phyloP scores from a whole-genome alignment of 2,888 invertebrate genomes.

The Brenthis daphne region DNA sequence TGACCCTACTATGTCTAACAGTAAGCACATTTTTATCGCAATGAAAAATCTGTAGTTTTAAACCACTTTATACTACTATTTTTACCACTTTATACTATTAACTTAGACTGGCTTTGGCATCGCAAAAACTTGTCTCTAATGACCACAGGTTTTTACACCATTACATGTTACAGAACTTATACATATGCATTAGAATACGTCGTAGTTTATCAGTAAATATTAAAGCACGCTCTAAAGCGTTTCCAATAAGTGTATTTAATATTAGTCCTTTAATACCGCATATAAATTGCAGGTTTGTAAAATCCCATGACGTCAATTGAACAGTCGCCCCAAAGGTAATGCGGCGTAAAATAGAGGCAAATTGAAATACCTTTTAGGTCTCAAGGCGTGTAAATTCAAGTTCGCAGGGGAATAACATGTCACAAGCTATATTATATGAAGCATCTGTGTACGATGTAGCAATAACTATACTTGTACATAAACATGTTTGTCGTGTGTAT shows the following conservation, averaged over 20 bases:
- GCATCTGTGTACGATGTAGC: background rate
- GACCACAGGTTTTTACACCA: background rate
- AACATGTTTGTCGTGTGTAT: too few species aligned
- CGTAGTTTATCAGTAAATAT: constrained; percentile 8
- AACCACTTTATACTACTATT: too few species aligned
- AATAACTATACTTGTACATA: background rate
- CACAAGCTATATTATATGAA: background rate
- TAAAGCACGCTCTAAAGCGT: constrained; percentile 3
- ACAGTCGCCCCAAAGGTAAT: constrained; percentile 25
- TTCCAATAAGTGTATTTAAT: constrained; percentile 15
- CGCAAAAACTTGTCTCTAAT: too few species aligned
- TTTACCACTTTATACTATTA: too few species aligned
- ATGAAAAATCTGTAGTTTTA: too few species aligned
- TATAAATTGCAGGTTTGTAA: constrained; percentile 34
- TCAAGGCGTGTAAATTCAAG: constrained; percentile 17
- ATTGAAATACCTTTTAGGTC: constrained; percentile 16
- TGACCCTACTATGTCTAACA: too few species aligned
- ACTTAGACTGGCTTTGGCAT: too few species aligned
- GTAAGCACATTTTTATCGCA: too few species aligned
- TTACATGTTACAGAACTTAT: background rate
- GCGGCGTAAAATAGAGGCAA: constrained; percentile 26
- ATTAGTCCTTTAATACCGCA: constrained; percentile 16
- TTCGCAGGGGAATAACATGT: constrained; percentile 24
- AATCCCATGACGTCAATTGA: constrained; percentile 54
- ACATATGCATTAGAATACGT: background rate